Evolutionary conservation across 2,797 vertebrate species (phyloP).

Genomic region (Odontamblyopus rebecca): DNA sequence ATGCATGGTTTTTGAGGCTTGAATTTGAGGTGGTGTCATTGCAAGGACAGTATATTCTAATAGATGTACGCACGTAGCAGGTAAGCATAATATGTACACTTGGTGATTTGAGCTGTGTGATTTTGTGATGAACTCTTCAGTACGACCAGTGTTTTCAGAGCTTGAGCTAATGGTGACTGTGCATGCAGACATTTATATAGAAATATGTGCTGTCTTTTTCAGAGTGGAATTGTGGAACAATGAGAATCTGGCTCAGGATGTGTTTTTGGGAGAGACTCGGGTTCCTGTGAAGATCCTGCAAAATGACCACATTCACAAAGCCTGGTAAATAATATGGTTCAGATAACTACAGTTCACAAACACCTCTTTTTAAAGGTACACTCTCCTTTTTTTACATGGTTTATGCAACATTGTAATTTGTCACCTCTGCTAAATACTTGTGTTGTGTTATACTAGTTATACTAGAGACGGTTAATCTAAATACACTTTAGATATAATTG

Average conservation of each 20-base stretch:
- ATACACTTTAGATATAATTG: neutral
- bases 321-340: slow-evolving; percentile 81
- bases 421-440: neutral
- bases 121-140: slow-evolving; percentile 33
- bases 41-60: slow-evolving; percentile 75
- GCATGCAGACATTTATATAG: neutral
- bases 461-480: neutral
- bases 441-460: neutral
- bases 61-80: slow-evolving; percentile 32
- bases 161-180: neutral
- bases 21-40: slow-evolving; percentile 75
- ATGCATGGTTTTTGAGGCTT: slow-evolving; percentile 82
- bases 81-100: slow-evolving; percentile 40
- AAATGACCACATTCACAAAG: slow-evolving; percentile 87
- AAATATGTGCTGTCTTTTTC: slow-evolving; percentile 53
- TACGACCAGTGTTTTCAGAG: neutral
- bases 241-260: slow-evolving; percentile 92
- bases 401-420: neutral
- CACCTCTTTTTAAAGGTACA: neutral
- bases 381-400: neutral
- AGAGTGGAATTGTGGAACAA: slow-evolving; percentile 98
- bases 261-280: slow-evolving; percentile 94
- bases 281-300: slow-evolving; percentile 91
- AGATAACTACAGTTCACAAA: slow-evolving; percentile 1
- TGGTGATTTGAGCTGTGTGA: slow-evolving; percentile 23